Evolutionary conservation across 2,888 invertebrate genomes (phyloP), one percentile per base, ranked within the genome.

Genomic region (Lucinisca nassula): DNA sequence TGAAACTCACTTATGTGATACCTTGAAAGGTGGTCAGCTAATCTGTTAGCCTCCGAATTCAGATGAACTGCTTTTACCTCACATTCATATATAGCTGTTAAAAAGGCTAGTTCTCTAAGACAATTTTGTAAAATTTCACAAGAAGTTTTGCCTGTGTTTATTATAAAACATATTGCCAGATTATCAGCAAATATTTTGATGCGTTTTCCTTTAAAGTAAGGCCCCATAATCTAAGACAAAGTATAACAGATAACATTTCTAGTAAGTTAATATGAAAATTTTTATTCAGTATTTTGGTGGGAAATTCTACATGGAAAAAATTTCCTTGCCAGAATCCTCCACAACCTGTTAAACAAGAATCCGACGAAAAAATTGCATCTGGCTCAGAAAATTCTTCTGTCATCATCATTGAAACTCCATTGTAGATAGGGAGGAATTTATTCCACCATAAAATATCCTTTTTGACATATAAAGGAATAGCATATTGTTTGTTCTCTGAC

Each of bases 331-430:
- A 79, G 12, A 73, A 32, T 0, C 79, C 83, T 24, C 83, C 83
- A 83, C 79, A 83, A 17, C 73, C 83, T 37, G 32, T n/a, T 14
- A 83, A 49, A 79, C 79, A 79, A 38, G 73, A 35, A 79, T 83
- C 83, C 27, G 74, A 61, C 0, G 78, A 32, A 58, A 78, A 49
- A n/a, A 40, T 6, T 17, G 27, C 32, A 74, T 79, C 83, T 14
- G 79, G 70, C 1, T 51, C 14, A n/a, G 58, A 51, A 55, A 55
- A 83, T 78, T 55, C 35, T 21, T 58, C 78, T 1, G n/a, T 35
- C 17, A 55, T 30, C 77, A 77, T 77, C 32, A 77, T 49, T 6
- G 77, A 77, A 2, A 77, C 77, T 3, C 77, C 77, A 77, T 78
- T 78, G 38, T 38, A 61, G 4, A n/a, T n/a, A n/a, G n/a, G n/a